Conservation (phyloP, 2,797 vertebrate genomes). For the Lerista edwardsae region DNA sequence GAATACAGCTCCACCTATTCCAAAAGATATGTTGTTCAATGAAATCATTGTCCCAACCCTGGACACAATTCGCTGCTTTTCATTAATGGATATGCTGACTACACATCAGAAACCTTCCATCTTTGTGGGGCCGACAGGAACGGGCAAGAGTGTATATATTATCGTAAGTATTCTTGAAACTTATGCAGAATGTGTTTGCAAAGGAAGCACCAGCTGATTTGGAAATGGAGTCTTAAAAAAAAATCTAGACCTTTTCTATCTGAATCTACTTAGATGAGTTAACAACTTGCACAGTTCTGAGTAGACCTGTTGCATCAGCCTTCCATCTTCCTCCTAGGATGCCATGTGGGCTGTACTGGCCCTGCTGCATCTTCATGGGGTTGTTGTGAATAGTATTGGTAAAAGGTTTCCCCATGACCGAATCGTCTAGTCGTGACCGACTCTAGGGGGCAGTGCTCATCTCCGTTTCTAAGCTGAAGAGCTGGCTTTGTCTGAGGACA, state of each 20-base stretch:
- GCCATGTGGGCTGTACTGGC: too few species aligned
- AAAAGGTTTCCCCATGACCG: too few species aligned
- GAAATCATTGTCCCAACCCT: conserved; percentile 93
- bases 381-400: too few species aligned
- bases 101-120: conserved; percentile 89
- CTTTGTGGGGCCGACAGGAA: conserved; percentile 91
- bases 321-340: too few species aligned
- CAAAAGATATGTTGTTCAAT: conserved; percentile 85
- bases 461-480: too few species aligned
- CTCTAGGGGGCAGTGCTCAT: too few species aligned
- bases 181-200: background rate
- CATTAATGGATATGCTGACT: conserved; percentile 86
- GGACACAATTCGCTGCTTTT: conserved; percentile 87
- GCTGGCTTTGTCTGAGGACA: too few species aligned
- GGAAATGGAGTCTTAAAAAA: background rate
- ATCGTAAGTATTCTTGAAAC: conserved; percentile 80
- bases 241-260: too few species aligned
- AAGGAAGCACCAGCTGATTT: background rate
- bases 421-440: too few species aligned
- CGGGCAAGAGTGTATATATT: conserved; percentile 91
- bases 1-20: conserved; percentile 77
- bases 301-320: too few species aligned
- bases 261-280: too few species aligned
- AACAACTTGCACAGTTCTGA: background rate
- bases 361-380: too few species aligned